phyloP scores from a whole-genome alignment of 2,113 vertebrate genomes.

The Elanoides forficatus region DNA sequence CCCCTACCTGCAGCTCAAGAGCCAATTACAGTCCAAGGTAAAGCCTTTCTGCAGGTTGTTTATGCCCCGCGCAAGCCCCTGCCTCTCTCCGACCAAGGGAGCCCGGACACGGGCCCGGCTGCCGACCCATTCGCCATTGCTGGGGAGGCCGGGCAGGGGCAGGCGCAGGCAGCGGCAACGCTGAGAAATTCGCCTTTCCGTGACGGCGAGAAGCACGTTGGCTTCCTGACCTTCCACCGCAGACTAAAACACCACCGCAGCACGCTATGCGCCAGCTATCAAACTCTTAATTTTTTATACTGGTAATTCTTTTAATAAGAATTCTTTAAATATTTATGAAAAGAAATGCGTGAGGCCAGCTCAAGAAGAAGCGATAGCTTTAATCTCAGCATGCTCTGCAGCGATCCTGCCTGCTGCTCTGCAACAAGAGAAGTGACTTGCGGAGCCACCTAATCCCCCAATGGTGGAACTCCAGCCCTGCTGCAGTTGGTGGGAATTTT shows the following conservation, averaged over 20 bases:
- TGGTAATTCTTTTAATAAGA: slow-evolving; percentile 69
- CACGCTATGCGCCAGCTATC: background rate
- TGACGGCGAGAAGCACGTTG: rapidly evolving
- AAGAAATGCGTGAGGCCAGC: background rate
- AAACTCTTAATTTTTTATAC: slow-evolving; percentile 31
- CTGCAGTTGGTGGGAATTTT: background rate
- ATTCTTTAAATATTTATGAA: slow-evolving; percentile 67
- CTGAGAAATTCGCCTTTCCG: rapidly evolving
- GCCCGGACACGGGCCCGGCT: background rate
- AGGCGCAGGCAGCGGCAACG: rapidly evolving
- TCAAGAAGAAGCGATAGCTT: slow-evolving; percentile 43
- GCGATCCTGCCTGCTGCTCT: background rate
- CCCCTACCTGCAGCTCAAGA: background rate
- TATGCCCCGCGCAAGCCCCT: rapidly evolving
- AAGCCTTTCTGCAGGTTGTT: background rate
- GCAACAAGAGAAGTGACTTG: background rate
- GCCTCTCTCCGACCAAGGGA: background rate
- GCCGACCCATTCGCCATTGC: rapidly evolving
- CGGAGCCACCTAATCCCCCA: background rate
- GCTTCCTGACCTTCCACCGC: background rate
- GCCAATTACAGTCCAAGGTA: background rate
- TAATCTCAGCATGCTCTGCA: background rate
- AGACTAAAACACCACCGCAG: background rate
- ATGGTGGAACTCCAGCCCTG: background rate
- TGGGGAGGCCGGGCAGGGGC: background rate